phyloP scores from a whole-genome alignment of 2,113 vertebrate genomes.

The Galeopterus variegatus region DNA sequence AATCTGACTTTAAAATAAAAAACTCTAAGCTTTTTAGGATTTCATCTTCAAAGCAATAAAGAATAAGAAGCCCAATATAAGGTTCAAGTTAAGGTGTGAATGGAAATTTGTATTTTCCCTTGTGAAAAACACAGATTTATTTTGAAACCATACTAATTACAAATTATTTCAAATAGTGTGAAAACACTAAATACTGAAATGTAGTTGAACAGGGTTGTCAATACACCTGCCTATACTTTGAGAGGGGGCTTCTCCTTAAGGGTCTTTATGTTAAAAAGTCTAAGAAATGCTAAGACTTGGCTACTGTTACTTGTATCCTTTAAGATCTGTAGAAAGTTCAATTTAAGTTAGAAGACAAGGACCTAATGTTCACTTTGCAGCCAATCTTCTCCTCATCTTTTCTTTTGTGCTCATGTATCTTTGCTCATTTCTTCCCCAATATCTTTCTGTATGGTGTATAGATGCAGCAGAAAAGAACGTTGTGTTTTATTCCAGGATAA shows the following conservation, averaged over 20 bases:
- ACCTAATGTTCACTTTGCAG: neutral
- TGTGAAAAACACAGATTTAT: constrained; percentile 8
- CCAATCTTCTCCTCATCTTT: neutral
- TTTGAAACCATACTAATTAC: neutral
- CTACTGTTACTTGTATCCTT: neutral
- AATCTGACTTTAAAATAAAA: neutral
- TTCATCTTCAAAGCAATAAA: constrained; percentile 24
- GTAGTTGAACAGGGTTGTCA: neutral
- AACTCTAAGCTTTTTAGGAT: neutral
- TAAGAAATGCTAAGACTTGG: neutral
- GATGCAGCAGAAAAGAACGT: neutral
- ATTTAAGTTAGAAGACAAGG: neutral
- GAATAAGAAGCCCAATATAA: constrained; percentile 28
- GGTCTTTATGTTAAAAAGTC: neutral
- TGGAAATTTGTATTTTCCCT: neutral
- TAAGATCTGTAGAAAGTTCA: neutral
- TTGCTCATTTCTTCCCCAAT: neutral
- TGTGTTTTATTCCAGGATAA: neutral
- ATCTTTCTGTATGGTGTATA: neutral
- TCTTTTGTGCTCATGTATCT: neutral
- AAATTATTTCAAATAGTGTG: constrained; percentile 28
- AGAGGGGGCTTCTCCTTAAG: neutral
- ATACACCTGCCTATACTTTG: neutral
- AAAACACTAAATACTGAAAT: neutral
- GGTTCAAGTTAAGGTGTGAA: constrained; percentile 18